Conservation (phyloP, 2,797 vertebrate genomes). For the Neopelma chrysocephalum region DNA sequence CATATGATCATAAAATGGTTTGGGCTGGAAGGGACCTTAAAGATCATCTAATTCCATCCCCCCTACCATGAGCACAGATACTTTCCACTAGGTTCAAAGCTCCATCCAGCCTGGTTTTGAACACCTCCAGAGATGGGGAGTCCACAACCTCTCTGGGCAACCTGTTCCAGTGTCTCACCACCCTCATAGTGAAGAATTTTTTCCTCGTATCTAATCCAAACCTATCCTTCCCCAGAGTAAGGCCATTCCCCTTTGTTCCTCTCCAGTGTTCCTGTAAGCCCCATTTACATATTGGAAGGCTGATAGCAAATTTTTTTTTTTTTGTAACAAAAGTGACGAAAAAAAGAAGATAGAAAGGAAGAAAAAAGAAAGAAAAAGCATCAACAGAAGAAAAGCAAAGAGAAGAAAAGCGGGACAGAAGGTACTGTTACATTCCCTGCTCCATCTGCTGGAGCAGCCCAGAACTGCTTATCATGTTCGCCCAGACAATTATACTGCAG, state of each 20-base stretch:
- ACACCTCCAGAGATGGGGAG: not conserved
- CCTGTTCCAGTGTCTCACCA: not conserved
- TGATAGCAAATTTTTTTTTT: not conserved
- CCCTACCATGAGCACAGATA: fast-evolving
- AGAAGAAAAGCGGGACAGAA: not conserved
- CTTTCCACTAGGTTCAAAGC: not conserved
- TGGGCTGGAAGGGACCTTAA: not conserved
- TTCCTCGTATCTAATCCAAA: not conserved
- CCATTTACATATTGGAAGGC: not conserved
- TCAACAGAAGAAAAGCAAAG: not conserved
- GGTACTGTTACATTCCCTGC: not conserved
- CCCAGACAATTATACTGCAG: not conserved
- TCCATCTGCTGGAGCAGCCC: constrained; percentile 28
- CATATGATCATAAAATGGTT: not conserved
- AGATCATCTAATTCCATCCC: not conserved
- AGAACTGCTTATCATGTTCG: not conserved
- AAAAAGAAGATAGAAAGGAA: too few species aligned
- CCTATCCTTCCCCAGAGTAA: not conserved
- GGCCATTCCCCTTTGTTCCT: not conserved
- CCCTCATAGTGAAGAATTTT: not conserved
- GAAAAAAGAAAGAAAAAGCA: fast-evolving
- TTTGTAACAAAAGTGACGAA: not conserved
- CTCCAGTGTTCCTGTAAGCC: not conserved
- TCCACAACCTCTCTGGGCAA: not conserved
- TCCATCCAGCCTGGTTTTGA: not conserved